A percentile compares a stretch with the other conserved stretches of the same genome.
phyloP scores from a whole-genome alignment of 2,797 vertebrate species.

The Moxostoma hubbsi region DNA sequence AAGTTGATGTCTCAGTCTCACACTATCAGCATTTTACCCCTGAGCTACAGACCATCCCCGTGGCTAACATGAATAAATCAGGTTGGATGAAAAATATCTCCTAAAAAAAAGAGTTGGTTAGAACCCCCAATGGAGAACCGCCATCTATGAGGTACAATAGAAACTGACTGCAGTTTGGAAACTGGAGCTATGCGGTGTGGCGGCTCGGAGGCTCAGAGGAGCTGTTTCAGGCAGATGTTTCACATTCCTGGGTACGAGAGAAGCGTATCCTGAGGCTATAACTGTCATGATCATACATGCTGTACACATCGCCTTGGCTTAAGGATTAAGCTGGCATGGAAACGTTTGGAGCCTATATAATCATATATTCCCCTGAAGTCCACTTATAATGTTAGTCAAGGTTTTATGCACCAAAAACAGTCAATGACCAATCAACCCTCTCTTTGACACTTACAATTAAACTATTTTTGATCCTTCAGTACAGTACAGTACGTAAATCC shows the following conservation, averaged over 20 bases:
- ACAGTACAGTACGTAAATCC: too few species aligned
- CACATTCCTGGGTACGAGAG: slow-evolving; percentile 14
- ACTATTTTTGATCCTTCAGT: too few species aligned
- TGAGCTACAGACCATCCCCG: neutral
- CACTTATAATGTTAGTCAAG: too few species aligned
- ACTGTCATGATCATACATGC: slow-evolving; percentile 12
- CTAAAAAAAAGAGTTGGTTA: slow-evolving; percentile 24
- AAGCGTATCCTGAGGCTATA: slow-evolving; percentile 2
- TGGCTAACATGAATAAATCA: neutral
- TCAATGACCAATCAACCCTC: too few species aligned
- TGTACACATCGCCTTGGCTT: neutral
- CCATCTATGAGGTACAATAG: slow-evolving; percentile 23
- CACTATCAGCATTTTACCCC: neutral
- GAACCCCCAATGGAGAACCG: slow-evolving; percentile 16
- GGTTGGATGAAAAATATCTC: slow-evolving; percentile 31
- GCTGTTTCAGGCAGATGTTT: slow-evolving; percentile 34
- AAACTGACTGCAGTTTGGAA: slow-evolving; percentile 10
- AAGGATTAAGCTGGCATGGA: neutral
- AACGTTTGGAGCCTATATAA: neutral
- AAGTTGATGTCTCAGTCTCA: slow-evolving; percentile 2
- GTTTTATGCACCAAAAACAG: too few species aligned
- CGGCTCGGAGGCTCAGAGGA: neutral
- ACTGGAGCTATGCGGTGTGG: slow-evolving; percentile 22
- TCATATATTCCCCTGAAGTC: too few species aligned
- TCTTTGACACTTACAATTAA: too few species aligned